These are phyloP conservation scores for Dinothrombium tinctorium DNA, from an alignment of 1,140 invertebrate species.

Conservation along the genomic window DNA sequence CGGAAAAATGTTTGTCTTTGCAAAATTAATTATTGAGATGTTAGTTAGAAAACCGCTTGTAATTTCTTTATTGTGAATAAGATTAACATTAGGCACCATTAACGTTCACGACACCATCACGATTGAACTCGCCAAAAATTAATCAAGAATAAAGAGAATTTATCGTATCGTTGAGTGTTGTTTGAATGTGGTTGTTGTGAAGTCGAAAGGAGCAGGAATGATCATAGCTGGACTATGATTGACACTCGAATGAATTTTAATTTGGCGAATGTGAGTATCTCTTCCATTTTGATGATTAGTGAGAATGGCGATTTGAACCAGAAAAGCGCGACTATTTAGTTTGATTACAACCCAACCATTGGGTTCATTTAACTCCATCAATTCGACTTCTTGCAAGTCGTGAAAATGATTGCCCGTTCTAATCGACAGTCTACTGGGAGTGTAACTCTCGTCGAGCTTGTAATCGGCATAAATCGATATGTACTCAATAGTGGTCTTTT, in stretches of 20 bases:
- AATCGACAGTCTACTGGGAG: constrained; percentile 82
- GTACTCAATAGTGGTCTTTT: constrained; percentile 81
- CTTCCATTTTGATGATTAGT: constrained; percentile 96
- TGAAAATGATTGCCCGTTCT: constrained; percentile 87
- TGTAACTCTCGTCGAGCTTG: constrained; percentile 96
- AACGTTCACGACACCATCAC: too few relatives aligned
- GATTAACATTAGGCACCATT: too few relatives aligned
- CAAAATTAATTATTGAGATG: too few relatives aligned
- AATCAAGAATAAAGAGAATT: too few relatives aligned
- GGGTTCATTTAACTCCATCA: constrained; percentile 78
- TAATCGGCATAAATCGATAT: constrained; percentile 94
- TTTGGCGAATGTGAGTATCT: constrained; percentile 91
- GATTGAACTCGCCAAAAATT: too few relatives aligned
- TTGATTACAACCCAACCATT: constrained; percentile 84
- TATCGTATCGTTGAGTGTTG: constrained; percentile 21
- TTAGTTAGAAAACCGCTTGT: too few relatives aligned
- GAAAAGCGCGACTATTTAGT: constrained; percentile 68
- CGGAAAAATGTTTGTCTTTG: too few relatives aligned
- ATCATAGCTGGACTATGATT: constrained; percentile 42
- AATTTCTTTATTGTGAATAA: too few relatives aligned
- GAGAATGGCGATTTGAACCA: constrained; percentile 88
- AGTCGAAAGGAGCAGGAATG: constrained; percentile 13
- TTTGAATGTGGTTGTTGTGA: constrained; percentile 5
- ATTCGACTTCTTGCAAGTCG: constrained; percentile 89
- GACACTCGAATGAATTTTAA: constrained; percentile 79